phyloP scores from a whole-genome alignment of 1,140 invertebrate species.

The Aphaenogaster ashmeadi region DNA sequence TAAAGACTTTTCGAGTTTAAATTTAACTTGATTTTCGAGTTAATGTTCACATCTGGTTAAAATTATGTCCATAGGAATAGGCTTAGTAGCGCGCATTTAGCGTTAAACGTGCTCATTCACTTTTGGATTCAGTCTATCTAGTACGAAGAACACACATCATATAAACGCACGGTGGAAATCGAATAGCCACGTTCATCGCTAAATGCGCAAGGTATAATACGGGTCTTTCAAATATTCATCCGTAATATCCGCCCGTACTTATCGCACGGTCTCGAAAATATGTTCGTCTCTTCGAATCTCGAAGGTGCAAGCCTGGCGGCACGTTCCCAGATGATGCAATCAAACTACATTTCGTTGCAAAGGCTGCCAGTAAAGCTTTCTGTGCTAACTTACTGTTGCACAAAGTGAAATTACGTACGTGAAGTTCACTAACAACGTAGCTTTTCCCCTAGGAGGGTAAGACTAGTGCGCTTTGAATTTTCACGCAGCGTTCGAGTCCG shows the following conservation, averaged over 20 bases:
- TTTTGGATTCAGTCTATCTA: slow-evolving; percentile 19
- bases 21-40: neutral
- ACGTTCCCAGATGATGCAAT: slow-evolving; percentile 64
- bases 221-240: slow-evolving; percentile 28
- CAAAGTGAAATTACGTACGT: slow-evolving; percentile 77
- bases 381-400: slow-evolving; percentile 78
- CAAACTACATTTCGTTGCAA: slow-evolving; percentile 75
- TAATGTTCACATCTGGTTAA: neutral
- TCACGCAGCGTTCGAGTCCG: slow-evolving; percentile 68
- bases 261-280: slow-evolving; percentile 35
- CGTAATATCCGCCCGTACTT: slow-evolving; percentile 39
- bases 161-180: neutral
- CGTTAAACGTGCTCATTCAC: slow-evolving; percentile 30
- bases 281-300: slow-evolving; percentile 48
- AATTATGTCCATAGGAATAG: neutral
- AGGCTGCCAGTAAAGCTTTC: slow-evolving; percentile 78
- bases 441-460: slow-evolving; percentile 62
- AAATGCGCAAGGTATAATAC: slow-evolving; percentile 7
- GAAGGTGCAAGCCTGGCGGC: slow-evolving; percentile 59
- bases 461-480: slow-evolving; percentile 74
- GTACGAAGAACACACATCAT: slow-evolving; percentile 28
- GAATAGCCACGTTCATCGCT: slow-evolving; percentile 21
- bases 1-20: neutral
- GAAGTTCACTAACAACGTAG: slow-evolving; percentile 77
- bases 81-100: slow-evolving; percentile 15